Percentiles rank a stretch among this genome's conserved stretches.
Evolutionary conservation across 1,140 invertebrate species (phyloP).

Genomic region (Akabosia matsudoensis): DNA sequence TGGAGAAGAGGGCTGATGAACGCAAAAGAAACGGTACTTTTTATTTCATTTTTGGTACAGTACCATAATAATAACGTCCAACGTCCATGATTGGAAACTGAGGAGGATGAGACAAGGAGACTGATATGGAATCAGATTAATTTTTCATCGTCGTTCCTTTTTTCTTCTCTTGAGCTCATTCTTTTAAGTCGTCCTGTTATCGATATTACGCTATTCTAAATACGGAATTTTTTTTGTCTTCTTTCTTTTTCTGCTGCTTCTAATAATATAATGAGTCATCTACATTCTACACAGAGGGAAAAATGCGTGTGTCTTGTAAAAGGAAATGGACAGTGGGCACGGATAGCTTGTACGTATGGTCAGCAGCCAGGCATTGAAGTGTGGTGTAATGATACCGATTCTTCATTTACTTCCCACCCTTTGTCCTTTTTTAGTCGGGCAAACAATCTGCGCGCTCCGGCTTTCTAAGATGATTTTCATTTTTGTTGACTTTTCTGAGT

Average conservation of each 20-base stretch:
- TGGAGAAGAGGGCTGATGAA: not conserved
- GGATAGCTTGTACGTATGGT: too few species aligned
- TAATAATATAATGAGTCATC: not conserved
- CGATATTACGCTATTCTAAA: not conserved
- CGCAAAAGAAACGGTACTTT: not conserved
- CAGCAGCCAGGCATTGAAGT: too few species aligned
- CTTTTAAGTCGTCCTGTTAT: too few species aligned
- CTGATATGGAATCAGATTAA: not conserved
- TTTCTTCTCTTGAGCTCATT: too few species aligned
- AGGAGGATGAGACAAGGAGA: not conserved
- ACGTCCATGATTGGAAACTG: not conserved
- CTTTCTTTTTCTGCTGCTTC: not conserved
- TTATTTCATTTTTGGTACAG: not conserved
- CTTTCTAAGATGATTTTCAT: not conserved
- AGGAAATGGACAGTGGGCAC: not conserved
- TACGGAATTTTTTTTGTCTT: not conserved
- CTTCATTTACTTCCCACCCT: not conserved
- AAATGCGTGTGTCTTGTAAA: not conserved
- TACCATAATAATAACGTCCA: not conserved
- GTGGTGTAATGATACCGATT: not conserved
- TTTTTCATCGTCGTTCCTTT: too few species aligned
- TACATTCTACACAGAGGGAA: not conserved
- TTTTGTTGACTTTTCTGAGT: not conserved
- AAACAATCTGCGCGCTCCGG: not conserved
- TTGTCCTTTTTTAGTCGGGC: not conserved